Conservation (phyloP, 2,113 vertebrate species). For the Melanostigma gelatinosum region DNA sequence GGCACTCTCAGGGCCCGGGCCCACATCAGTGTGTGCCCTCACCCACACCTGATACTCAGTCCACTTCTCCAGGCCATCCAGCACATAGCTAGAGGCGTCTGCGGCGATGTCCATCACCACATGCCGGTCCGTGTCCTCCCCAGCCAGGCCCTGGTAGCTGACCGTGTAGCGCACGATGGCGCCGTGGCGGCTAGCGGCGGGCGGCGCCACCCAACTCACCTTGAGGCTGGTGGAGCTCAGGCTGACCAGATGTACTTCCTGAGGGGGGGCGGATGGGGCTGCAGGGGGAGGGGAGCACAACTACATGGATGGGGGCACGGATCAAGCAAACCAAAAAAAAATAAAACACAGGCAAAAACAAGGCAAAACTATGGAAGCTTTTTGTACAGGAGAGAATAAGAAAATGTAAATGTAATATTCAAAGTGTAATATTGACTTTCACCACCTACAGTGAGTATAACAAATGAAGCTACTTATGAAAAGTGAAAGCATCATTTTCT, state of each 20-base stretch:
- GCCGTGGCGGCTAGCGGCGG: slow-evolving; percentile 94
- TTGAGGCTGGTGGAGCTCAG: slow-evolving; percentile 95
- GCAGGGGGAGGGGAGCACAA: slow-evolving; percentile 68
- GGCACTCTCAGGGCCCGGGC: slow-evolving; percentile 95
- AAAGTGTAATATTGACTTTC: slow-evolving; percentile 7
- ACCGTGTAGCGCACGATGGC: slow-evolving; percentile 96
- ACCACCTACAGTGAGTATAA: neutral
- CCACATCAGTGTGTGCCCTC: slow-evolving; percentile 96
- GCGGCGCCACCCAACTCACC: slow-evolving; percentile 99
- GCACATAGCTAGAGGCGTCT: slow-evolving; percentile 90
- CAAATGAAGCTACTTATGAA: neutral
- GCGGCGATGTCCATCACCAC: slow-evolving; percentile 90
- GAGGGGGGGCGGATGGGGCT: slow-evolving; percentile 98
- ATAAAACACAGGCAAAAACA: slow-evolving; percentile 62
- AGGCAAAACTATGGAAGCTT: slow-evolving; percentile 63
- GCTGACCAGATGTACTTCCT: slow-evolving; percentile 93
- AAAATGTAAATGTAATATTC: slow-evolving; percentile 17
- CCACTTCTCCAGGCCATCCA: slow-evolving; percentile 98
- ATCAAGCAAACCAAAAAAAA: slow-evolving; percentile 89
- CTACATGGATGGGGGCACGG: slow-evolving; percentile 83
- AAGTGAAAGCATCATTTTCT: neutral
- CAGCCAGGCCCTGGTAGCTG: slow-evolving; percentile 91
- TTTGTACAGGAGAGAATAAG: slow-evolving; percentile 32
- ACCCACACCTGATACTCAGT: slow-evolving; percentile 99
- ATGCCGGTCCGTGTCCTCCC: slow-evolving; percentile 92